These are phyloP conservation scores for Camponotus fellah DNA, from an alignment of 2,888 invertebrate species.

Conservation along the genomic window DNA sequence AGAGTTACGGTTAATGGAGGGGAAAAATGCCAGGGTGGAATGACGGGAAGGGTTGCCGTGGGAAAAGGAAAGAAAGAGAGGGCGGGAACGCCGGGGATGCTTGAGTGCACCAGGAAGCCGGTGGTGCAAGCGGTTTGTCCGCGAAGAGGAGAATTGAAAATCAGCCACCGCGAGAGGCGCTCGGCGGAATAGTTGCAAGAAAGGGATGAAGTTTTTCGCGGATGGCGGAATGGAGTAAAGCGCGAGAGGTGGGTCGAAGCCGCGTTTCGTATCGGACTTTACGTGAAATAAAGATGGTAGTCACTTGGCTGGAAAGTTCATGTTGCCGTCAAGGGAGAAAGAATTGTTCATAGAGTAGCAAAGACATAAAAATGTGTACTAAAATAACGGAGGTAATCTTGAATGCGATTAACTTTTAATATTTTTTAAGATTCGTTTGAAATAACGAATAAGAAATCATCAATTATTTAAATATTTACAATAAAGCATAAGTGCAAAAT, in stretches of 20 bases:
- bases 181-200: conserved; percentile 66
- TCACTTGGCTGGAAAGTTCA: conserved; percentile 37
- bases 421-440: background rate
- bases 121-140: conserved; percentile 51
- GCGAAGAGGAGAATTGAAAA: conserved; percentile 68
- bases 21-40: conserved; percentile 66
- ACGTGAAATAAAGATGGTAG: conserved; percentile 45
- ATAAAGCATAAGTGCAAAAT: background rate
- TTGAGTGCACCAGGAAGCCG: conserved; percentile 40
- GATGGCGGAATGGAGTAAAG: background rate
- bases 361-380: conserved; percentile 4
- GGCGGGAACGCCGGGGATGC: conserved; percentile 32
- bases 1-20: conserved; percentile 73
- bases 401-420: conserved; percentile 1
- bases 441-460: background rate
- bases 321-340: conserved; percentile 4
- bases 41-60: conserved; percentile 27
- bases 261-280: conserved; percentile 40
- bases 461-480: background rate
- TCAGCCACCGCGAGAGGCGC: conserved; percentile 63
- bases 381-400: background rate
- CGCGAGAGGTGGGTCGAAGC: background rate
- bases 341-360: conserved; percentile 8
- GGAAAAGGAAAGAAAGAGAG: background rate
- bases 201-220: conserved; percentile 51